Evolutionary conservation across 2,113 vertebrate genomes (phyloP).

Genomic region (Stictonetta naevosa): DNA sequence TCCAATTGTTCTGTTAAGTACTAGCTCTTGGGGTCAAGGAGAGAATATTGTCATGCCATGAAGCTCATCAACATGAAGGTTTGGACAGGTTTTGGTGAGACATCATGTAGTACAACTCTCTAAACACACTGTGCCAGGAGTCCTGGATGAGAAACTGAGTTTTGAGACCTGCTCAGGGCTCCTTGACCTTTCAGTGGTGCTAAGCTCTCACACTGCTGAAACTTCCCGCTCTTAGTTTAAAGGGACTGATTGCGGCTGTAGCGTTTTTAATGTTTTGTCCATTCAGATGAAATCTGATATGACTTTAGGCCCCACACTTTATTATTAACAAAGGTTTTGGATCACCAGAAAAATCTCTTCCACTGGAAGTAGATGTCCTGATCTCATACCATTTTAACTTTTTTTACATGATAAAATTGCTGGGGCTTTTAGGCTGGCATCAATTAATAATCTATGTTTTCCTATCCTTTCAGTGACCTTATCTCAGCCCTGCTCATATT

Average conservation of each 20-base stretch:
- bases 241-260: accelerated
- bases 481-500: not conserved
- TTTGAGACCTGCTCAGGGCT: not conserved
- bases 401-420: not conserved
- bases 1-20: not conserved
- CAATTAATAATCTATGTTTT: not conserved
- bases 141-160: not conserved
- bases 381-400: not conserved
- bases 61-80: not conserved
- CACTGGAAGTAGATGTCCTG: not conserved
- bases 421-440: not conserved
- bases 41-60: not conserved
- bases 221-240: not conserved
- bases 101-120: accelerated
- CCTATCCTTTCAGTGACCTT: not conserved
- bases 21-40: not conserved
- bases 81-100: not conserved
- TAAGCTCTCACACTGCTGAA: not conserved
- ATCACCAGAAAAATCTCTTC: not conserved
- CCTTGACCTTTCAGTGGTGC: not conserved
- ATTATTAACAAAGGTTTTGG: not conserved
- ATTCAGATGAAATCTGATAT: not conserved
- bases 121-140: not conserved
- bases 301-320: not conserved
- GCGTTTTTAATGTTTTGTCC: not conserved